Evolutionary conservation across 2,797 vertebrate genomes (phyloP), one percentile per base, ranked within the genome.

Genomic region (Enoplosus armatus): DNA sequence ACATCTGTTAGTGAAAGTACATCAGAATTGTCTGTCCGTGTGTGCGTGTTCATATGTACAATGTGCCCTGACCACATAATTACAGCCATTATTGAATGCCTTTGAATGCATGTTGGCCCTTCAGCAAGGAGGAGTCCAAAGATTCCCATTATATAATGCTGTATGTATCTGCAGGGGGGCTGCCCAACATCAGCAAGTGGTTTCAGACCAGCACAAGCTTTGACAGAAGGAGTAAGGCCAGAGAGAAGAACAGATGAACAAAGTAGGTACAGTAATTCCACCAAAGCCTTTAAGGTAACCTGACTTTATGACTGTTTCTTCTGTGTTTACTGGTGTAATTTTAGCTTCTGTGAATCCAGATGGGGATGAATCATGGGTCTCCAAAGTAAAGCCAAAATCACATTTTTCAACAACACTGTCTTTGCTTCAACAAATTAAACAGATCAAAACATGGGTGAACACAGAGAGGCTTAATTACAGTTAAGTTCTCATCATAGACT

Each of bases 81-180:
- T 85, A 72, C 60, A 75, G 77, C 35, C 54, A 33, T 87, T 58
- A n/a, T n/a, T 63, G 61, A 86, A 75, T 72, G 75, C 37, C 55
- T 75, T 35, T 77, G 65, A 83, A 43, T 63, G 67, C 76, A 85
- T 4, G 35, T 41, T 48, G 35, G 64, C 89, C 87, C 77, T 62
- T 51, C 67, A 86, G 86, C 89, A 88, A 92, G 89, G 88, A 80
- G 77, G 75, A 90, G 65, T 85, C 76, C 59, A 88, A 84, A 78
- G 60, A 78, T 58, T 67, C 20, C 24, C 60, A 50, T 88, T 87
- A 83, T 81, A 75, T 90, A 88, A 89, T 71, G 53, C 8, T 37
- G 70, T 63, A 37, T 65, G 60, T 76, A 47, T 85, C 79, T 72
- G 60, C 75, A 73, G 68, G 82, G 82, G 59, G 65, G 31, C 48